Evolutionary conservation across 2,113 vertebrate species (phyloP).

Genomic region (Climacteris rufus): DNA sequence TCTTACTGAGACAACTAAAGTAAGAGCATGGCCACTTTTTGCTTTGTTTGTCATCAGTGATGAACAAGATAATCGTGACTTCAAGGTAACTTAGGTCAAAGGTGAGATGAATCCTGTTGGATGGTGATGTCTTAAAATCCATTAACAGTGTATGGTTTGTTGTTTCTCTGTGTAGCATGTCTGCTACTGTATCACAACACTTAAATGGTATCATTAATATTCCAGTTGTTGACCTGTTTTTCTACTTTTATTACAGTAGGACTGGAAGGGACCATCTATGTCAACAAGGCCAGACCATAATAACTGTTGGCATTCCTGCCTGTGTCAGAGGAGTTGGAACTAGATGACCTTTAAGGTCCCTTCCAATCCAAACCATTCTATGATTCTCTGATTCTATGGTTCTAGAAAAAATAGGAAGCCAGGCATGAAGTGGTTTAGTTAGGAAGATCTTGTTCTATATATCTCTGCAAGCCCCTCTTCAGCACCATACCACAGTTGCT

Average conservation of each 20-base stretch:
- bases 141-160: neutral
- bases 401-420: neutral
- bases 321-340: neutral
- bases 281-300: neutral
- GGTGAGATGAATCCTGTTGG: neutral
- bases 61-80: neutral
- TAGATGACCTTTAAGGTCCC: neutral
- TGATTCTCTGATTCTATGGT: neutral
- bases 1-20: neutral
- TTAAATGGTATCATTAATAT: neutral
- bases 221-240: neutral
- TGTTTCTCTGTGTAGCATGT: neutral
- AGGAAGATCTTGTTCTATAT: neutral
- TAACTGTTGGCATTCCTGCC: neutral
- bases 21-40: neutral
- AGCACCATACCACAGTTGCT: neutral
- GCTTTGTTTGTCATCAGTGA: neutral
- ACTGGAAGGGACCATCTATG: neutral
- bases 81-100: neutral
- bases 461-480: neutral
- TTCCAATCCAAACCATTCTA: neutral
- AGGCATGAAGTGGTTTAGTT: neutral
- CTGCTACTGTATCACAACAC: neutral
- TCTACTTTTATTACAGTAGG: neutral
- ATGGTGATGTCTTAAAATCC: neutral